Evolutionary conservation across 2,797 vertebrate genomes (phyloP).

Genomic region (Nyctalus aviator): DNA sequence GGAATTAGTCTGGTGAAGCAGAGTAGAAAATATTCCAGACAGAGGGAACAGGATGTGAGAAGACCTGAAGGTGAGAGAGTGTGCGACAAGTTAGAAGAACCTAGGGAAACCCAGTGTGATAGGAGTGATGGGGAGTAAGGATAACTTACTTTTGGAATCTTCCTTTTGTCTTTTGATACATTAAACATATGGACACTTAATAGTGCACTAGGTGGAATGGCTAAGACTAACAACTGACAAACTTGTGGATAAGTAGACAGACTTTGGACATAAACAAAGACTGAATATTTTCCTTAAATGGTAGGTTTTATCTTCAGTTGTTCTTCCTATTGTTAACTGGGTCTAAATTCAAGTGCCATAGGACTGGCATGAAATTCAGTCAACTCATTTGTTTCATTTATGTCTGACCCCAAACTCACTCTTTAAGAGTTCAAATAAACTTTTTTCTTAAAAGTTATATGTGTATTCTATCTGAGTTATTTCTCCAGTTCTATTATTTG

Average conservation of each 20-base stretch:
- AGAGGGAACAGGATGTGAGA: not conserved
- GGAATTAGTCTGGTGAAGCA: not conserved
- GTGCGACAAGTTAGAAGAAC: not conserved
- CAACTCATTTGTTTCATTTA: constrained; percentile 13
- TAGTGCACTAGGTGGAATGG: not conserved
- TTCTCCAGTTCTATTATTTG: constrained; percentile 10
- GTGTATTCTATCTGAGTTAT: not conserved
- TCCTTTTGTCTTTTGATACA: not conserved
- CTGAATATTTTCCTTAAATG: constrained; percentile 29
- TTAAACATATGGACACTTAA: not conserved
- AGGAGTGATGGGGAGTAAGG: fast-evolving
- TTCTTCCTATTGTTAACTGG: not conserved
- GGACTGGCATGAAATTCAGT: not conserved
- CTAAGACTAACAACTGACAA: not conserved
- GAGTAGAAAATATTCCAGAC: not conserved
- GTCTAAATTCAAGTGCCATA: not conserved
- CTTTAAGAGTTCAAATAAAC: constrained; percentile 21
- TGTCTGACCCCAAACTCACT: constrained; percentile 7
- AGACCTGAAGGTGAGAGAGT: not conserved
- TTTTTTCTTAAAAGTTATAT: constrained; percentile 44
- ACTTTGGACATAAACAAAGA: not conserved
- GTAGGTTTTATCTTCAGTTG: not conserved
- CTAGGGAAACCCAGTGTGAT: not conserved
- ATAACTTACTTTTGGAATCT: not conserved
- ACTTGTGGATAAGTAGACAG: constrained; percentile 14